A percentile compares a stretch with the other conserved stretches of the same genome.
These are phyloP conservation scores for Saguinus midas DNA, from an alignment of 2,113 vertebrate species.

Conservation along the genomic window DNA sequence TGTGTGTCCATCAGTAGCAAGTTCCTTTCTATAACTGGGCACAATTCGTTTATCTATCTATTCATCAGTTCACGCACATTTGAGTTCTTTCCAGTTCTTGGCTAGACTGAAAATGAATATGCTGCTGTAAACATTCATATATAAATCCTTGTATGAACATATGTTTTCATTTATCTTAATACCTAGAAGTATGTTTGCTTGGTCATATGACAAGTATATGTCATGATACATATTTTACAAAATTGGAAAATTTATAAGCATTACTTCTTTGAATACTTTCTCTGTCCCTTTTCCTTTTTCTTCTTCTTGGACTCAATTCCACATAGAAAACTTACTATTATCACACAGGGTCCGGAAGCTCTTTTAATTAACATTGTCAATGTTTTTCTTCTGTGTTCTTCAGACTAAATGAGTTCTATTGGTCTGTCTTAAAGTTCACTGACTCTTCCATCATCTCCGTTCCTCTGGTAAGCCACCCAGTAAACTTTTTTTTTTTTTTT, in stretches of 20 bases:
- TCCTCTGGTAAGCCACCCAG: not conserved
- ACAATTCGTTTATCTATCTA: not conserved
- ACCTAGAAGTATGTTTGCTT: not conserved
- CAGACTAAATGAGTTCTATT: not conserved
- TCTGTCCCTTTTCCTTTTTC: not conserved
- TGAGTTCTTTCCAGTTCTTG: not conserved
- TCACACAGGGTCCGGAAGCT: not conserved
- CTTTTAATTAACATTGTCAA: too few species aligned
- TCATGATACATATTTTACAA: not conserved
- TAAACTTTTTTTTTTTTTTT: too few species aligned
- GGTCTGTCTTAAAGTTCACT: not conserved
- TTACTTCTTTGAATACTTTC: not conserved
- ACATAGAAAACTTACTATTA: not conserved
- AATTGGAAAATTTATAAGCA: not conserved
- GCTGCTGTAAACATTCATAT: not conserved
- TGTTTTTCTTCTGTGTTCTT: not conserved
- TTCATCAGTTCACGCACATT: not conserved
- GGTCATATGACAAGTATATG: not conserved
- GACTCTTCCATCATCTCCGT: not conserved
- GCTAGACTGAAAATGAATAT: not conserved
- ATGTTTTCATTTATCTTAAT: not conserved
- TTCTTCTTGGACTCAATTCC: not conserved
- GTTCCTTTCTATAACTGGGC: not conserved
- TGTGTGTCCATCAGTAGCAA: not conserved
- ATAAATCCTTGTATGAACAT: not conserved